Base-by-base conservation (phyloP, 2,113 vertebrate species). In the Ancistrus triradiatus region DNA sequence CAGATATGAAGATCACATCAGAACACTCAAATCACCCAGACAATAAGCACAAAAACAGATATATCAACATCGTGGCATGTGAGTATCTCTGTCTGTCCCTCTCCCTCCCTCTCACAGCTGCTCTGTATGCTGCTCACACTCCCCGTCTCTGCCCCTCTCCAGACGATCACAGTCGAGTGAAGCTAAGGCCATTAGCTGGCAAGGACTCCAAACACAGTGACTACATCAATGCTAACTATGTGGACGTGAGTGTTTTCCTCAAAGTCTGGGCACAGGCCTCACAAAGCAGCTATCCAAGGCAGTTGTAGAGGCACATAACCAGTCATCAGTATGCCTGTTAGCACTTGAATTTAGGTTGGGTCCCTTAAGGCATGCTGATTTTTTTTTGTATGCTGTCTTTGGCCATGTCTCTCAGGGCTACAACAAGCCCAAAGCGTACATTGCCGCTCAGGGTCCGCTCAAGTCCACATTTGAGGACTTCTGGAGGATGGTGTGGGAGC, bases 401-500 rank as follows among this genome's bases (percentile, higher is more conserved):
- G 14, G 70, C 58, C 75, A 48, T 74, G 49, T 57, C 1, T 59
- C 77, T 79, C 82, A 97, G 94, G 94, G 93, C 74, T 97, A 95
- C 83, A 96, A 96, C 83, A 94, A 93, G 86, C 90, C 91, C 59
- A 93, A 93, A 86, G 93, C 93, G 43, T 98, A 97, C 84, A 92
- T 98, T 18, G 93, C 95, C 57, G 90, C 94, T 72, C 94, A 98
- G 84, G 95, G 95, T 77, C 94, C 94, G 72, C 88, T 97, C 77
- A 97, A 94, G 80, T 91, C 94, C 63, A 98, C 95, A 4, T 97
- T 94, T 80, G 93, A 97, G 86, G 94, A 96, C 85, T 96, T 98
- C 79, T 98, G 95, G 95, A 86, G 90, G 75, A 95, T 98, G 95
- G 90, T 97, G 83, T 97, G 92, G 94, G 95, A 98, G 74, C 93